These are phyloP conservation scores for Vanessa tameamea DNA, from an alignment of 1,140 invertebrate species.

Conservation along the genomic window DNA sequence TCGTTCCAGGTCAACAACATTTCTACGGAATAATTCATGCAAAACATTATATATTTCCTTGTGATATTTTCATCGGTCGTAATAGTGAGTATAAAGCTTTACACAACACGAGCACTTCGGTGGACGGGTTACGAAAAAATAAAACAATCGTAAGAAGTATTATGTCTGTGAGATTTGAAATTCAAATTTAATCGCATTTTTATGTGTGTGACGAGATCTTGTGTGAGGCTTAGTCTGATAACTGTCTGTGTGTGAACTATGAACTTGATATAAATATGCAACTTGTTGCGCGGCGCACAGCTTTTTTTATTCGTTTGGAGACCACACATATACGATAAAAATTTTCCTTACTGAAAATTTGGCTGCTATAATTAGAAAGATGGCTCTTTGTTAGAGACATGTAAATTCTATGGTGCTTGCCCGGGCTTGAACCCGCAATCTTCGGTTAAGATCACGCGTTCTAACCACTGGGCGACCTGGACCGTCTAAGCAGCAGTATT, in stretches of 20 bases:
- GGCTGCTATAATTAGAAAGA: too few species aligned
- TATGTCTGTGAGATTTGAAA: conserved; percentile 16
- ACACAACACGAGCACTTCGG: neutral
- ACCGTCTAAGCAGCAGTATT: too few species aligned
- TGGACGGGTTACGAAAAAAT: conserved; percentile 9
- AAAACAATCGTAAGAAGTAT: conserved; percentile 17
- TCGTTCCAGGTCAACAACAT: neutral
- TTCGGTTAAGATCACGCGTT: too few species aligned
- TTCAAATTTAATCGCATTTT: conserved; percentile 18
- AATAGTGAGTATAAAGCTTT: neutral
- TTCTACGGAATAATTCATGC: neutral
- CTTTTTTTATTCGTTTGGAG: neutral
- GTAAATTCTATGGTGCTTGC: too few species aligned
- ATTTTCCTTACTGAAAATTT: neutral
- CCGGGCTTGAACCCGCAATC: too few species aligned
- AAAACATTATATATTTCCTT: neutral
- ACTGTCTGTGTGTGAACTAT: neutral
- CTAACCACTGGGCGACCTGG: too few species aligned
- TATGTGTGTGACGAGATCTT: neutral
- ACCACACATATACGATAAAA: neutral
- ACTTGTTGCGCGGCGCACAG: neutral
- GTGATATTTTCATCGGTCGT: neutral
- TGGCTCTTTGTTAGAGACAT: too few species aligned
- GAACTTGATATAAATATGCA: conserved; percentile 18
- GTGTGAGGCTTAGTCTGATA: neutral